A percentile compares a stretch with the other conserved stretches of the same genome.
These are phyloP conservation scores for Paratilapia polleni DNA, from an alignment of 2,113 vertebrate genomes.

Conservation along the genomic window DNA sequence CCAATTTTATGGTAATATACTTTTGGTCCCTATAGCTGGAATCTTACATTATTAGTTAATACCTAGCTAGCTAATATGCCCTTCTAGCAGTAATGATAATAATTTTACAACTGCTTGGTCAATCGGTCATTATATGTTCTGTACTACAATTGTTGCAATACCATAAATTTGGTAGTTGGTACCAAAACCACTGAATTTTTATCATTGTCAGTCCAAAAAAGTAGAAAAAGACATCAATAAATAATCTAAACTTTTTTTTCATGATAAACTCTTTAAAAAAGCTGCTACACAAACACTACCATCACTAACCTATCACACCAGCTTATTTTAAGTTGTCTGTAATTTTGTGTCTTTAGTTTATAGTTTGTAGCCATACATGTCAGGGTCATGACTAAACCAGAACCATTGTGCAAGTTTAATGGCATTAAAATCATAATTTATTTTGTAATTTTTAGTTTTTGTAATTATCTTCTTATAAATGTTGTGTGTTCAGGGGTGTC, in stretches of 20 bases:
- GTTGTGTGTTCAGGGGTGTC: background rate
- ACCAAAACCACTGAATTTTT: background rate
- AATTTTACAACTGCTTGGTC: slow-evolving; percentile 19
- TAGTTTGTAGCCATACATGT: background rate
- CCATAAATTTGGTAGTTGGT: background rate
- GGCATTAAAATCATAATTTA: background rate
- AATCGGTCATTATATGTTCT: background rate
- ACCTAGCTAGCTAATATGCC: background rate
- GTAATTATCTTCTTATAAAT: background rate
- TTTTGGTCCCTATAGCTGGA: slow-evolving; percentile 42
- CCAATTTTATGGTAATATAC: slow-evolving; percentile 8
- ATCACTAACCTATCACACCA: background rate
- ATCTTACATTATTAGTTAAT: background rate
- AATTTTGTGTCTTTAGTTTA: background rate
- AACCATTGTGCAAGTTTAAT: background rate
- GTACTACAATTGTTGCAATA: background rate
- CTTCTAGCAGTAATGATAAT: background rate
- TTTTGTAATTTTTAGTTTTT: background rate
- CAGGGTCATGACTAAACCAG: background rate
- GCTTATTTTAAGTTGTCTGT: background rate
- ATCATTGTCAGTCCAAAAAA: background rate
- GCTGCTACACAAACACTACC: background rate
- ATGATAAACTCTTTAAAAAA: background rate
- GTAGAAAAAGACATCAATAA: background rate
- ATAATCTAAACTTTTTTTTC: background rate